These are phyloP conservation scores for Sminthopsis crassicaudata DNA, from an alignment of 2,113 vertebrate genomes.

Conservation along the genomic window DNA sequence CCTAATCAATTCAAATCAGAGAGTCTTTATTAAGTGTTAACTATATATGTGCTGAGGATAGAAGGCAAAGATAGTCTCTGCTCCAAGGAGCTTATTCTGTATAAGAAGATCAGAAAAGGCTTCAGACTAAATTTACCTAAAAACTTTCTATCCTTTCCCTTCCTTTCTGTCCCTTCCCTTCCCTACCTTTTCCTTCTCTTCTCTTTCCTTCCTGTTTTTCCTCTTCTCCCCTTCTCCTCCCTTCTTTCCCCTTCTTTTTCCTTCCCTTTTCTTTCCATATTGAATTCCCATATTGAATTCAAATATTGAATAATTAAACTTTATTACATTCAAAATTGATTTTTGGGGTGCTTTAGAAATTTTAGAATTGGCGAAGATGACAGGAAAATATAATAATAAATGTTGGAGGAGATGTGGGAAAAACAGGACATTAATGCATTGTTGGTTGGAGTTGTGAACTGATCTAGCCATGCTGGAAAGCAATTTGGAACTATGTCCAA, in stretches of 20 bases:
- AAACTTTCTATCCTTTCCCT: neutral
- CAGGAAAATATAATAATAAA: no score
- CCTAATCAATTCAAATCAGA: neutral
- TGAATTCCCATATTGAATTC: neutral
- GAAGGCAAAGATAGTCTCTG: neutral
- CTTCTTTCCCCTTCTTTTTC: no score
- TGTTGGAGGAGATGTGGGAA: no score
- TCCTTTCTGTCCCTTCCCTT: neutral
- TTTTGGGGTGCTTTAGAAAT: conserved; percentile 76
- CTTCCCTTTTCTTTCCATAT: neutral
- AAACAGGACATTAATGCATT: no score
- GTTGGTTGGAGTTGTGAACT: no score
- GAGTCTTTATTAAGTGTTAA: neutral
- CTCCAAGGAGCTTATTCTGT: neutral
- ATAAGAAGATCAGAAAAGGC: neutral
- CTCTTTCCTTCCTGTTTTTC: neutral
- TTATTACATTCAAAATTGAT: conserved; percentile 86
- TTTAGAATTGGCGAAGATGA: conserved; percentile 26
- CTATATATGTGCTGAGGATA: neutral
- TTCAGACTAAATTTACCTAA: neutral
- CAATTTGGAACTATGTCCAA: no score
- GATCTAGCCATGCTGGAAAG: no score
- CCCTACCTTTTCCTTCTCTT: neutral
- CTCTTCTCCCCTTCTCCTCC: neutral
- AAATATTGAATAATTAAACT: conserved; percentile 86